A percentile compares a stretch with the other conserved stretches of the same genome.
Conservation (phyloP, 1,140 invertebrate species). For the Gryllus bimaculatus region DNA sequence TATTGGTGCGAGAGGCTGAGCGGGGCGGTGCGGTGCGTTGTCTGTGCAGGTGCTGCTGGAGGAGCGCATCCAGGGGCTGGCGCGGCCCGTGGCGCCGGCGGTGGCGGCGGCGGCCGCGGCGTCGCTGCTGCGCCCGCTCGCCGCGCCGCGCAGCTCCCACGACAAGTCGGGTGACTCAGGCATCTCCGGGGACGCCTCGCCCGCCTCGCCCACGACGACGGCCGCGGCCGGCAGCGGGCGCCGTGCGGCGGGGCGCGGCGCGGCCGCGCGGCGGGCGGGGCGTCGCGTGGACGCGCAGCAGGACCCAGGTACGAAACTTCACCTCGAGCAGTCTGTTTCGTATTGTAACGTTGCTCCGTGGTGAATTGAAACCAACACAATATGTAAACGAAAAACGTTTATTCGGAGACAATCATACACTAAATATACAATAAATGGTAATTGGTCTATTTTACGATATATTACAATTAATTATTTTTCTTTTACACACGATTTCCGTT, state of each 20-base stretch:
- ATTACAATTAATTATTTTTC: no score
- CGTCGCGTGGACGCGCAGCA: conserved; percentile 64
- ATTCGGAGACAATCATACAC: no score
- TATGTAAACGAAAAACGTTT: no score
- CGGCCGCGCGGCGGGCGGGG: neutral
- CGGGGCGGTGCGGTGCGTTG: no score
- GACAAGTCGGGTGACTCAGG: conserved; percentile 72
- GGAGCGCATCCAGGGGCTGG: conserved; percentile 42
- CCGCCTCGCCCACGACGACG: conserved; percentile 25
- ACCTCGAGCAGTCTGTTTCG: no score
- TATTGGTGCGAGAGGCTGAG: neutral
- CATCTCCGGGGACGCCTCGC: conserved; percentile 62
- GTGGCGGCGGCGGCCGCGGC: conserved; percentile 16
- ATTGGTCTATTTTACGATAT: no score
- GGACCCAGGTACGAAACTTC: no score
- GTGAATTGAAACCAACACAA: no score
- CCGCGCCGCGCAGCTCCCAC: conserved; percentile 29
- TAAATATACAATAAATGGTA: no score
- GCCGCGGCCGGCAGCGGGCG: neutral
- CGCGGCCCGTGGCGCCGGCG: conserved; percentile 40
- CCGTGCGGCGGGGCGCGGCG: conserved; percentile 6
- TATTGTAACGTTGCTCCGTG: no score
- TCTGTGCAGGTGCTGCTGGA: conserved; percentile 29
- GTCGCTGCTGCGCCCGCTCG: conserved; percentile 8
- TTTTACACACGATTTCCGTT: no score